These are phyloP conservation scores for Dioctria linearis DNA, from an alignment of 2,888 invertebrate species.

Conservation along the genomic window DNA sequence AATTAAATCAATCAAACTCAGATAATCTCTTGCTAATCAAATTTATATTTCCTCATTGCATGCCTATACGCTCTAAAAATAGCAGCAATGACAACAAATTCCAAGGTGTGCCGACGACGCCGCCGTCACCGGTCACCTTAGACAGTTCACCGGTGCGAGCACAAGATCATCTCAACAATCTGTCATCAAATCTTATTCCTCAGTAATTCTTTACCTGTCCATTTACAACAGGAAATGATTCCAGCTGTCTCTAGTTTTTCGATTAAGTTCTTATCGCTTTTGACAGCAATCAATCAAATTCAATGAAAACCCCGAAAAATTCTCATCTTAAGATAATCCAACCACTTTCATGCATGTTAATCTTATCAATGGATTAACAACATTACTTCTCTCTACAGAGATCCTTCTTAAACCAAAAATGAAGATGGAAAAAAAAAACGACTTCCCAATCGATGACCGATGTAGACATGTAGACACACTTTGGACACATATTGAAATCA, in stretches of 20 bases:
- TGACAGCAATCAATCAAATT: slow-evolving; percentile 59
- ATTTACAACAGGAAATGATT: slow-evolving; percentile 5
- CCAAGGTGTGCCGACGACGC: slow-evolving; percentile 41
- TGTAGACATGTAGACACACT: no score
- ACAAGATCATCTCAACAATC: slow-evolving; percentile 27
- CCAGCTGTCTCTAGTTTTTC: slow-evolving; percentile 3
- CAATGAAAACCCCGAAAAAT: slow-evolving; percentile 30
- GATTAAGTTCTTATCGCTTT: slow-evolving; percentile 56
- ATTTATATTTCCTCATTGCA: slow-evolving; percentile 1
- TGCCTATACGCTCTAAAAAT: not conserved
- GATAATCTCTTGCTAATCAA: slow-evolving; percentile 20
- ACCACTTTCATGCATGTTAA: not conserved
- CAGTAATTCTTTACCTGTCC: slow-evolving; percentile 44
- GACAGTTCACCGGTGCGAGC: not conserved
- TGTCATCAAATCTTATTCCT: slow-evolving; percentile 34
- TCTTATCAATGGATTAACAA: not conserved
- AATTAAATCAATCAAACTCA: slow-evolving; percentile 22
- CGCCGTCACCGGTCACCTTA: slow-evolving; percentile 10
- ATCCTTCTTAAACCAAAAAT: no score
- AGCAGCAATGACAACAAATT: slow-evolving; percentile 1
- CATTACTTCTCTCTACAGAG: not conserved
- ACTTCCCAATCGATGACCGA: no score
- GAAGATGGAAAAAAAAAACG: no score
- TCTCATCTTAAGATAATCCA: not conserved
- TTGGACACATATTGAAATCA: not conserved